Base-by-base conservation (phyloP, 2,113 vertebrate species). In the Corvus moneduloides region DNA sequence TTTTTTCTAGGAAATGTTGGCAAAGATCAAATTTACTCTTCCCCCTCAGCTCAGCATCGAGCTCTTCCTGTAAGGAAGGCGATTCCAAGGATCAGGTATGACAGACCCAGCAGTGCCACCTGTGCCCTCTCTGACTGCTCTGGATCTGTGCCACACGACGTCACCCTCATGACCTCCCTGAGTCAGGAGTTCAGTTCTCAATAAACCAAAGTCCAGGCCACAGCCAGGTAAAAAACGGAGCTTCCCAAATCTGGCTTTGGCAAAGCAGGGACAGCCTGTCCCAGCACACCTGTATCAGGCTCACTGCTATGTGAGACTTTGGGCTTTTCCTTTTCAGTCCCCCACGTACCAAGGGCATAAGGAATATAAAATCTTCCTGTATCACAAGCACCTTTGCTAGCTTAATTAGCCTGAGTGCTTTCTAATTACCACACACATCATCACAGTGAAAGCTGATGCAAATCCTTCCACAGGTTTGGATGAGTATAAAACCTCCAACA, bases 21-120 rank as follows among this genome's bases (percentile, higher is more conserved):
- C 26, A 10, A 44, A 41, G 39, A 30, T 32, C 58, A 28, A 19
- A n/a, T 61, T 30, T 10, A 6, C 24, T 55, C 27, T 35, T 67
- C 52, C 75, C 22, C 0, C 8, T 16, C 3, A 61, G 48, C 62
- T 87, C 58, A 23, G 11, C 22, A 18, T 0, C 0, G 2, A 69
- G 32, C 63, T 27, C 17, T n/a, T 59, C 39, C 32, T 51, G 9
- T 13, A 41, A 88, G 74, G 41, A 58, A 58, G 37, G 72, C 5
- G 21, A 9, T 4, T 41, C 19, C 64, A 21, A 21, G 79, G 56
- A 24, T 22, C 14, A 24, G 71, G n/a, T 9, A 44, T 26, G 52
- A 39, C 79, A 46, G 55, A 10, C 1, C 15, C 9, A 5, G 62
- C 71, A 22, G 7, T 72, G 73, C 23, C 21, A 1, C 4, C 3